Percentiles rank a stretch among this genome's conserved stretches.
Conservation (phyloP, 2,113 vertebrate genomes). For the Podocnemis expansa region DNA sequence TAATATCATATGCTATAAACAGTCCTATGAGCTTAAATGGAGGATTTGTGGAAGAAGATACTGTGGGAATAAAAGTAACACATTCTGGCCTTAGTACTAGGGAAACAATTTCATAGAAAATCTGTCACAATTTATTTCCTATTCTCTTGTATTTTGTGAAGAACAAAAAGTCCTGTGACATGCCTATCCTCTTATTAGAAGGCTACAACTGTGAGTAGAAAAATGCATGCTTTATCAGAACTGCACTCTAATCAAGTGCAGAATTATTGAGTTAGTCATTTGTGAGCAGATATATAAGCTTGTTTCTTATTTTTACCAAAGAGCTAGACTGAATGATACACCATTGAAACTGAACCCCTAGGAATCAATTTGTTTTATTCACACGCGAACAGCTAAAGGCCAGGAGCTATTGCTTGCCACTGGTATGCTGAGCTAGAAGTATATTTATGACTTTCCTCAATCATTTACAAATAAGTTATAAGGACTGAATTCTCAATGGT, state of each 20-base stretch:
- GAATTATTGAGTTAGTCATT: not conserved
- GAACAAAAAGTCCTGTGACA: constrained; percentile 10
- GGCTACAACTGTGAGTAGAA: not conserved
- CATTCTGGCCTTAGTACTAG: not conserved
- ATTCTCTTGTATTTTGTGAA: not conserved
- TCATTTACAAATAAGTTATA: constrained; percentile 11
- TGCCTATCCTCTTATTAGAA: not conserved
- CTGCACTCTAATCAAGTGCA: not conserved
- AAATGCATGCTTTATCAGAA: not conserved
- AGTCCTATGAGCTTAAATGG: not conserved
- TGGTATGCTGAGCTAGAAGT: constrained; percentile 9
- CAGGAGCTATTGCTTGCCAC: not conserved
- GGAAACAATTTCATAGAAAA: constrained; percentile 26
- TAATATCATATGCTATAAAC: not conserved
- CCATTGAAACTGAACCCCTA: not conserved
- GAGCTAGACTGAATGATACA: not conserved
- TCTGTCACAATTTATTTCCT: constrained; percentile 8
- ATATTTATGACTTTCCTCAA: constrained; percentile 24
- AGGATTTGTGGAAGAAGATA: not conserved
- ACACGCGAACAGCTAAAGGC: constrained; percentile 3
- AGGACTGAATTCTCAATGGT: constrained; percentile 23
- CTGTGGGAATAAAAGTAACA: not conserved
- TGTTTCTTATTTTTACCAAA: not conserved
- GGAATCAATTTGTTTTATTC: constrained; percentile 53
- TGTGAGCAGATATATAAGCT: not conserved